These are phyloP conservation scores for Silurus meridionalis DNA, from an alignment of 2,113 vertebrate genomes.

Conservation along the genomic window DNA sequence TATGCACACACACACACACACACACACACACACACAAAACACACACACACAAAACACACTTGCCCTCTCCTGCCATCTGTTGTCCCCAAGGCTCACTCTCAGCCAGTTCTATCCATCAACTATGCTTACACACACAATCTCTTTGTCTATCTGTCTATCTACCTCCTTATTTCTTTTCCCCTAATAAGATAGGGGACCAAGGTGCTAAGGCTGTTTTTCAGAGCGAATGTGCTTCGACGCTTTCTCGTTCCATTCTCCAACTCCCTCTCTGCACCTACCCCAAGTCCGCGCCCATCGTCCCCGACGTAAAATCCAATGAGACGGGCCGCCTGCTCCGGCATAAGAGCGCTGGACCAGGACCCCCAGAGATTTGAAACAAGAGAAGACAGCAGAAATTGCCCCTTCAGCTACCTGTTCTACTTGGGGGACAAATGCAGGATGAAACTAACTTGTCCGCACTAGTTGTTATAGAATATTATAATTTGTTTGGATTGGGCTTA, in stretches of 20 bases:
- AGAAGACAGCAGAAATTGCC: slow-evolving; percentile 38
- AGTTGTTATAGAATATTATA: slow-evolving; percentile 9
- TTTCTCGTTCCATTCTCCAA: slow-evolving; percentile 2
- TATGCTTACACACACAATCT: slow-evolving; percentile 15
- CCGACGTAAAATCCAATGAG: slow-evolving; percentile 58
- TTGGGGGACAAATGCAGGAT: slow-evolving; percentile 25
- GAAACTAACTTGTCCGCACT: slow-evolving; percentile 2
- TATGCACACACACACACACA: slow-evolving; percentile 24
- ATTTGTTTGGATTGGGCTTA: neutral
- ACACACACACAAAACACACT: slow-evolving; percentile 22
- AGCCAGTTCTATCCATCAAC: slow-evolving; percentile 40
- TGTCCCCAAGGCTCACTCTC: slow-evolving; percentile 39
- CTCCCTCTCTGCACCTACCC: slow-evolving; percentile 32
- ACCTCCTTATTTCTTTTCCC: slow-evolving; percentile 17
- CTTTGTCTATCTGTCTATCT: slow-evolving; percentile 12
- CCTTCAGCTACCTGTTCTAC: slow-evolving; percentile 34
- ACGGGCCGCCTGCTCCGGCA: slow-evolving; percentile 37
- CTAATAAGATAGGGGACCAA: slow-evolving; percentile 53
- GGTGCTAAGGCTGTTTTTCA: slow-evolving; percentile 20
- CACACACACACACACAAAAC: slow-evolving; percentile 23
- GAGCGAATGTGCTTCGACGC: slow-evolving; percentile 20
- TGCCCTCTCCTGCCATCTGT: slow-evolving; percentile 30
- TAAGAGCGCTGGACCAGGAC: slow-evolving; percentile 41
- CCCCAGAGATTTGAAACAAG: slow-evolving; percentile 31
- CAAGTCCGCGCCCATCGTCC: slow-evolving; percentile 29